phyloP scores from a whole-genome alignment of 2,888 invertebrate genomes.

The Leucozona laternaria region DNA sequence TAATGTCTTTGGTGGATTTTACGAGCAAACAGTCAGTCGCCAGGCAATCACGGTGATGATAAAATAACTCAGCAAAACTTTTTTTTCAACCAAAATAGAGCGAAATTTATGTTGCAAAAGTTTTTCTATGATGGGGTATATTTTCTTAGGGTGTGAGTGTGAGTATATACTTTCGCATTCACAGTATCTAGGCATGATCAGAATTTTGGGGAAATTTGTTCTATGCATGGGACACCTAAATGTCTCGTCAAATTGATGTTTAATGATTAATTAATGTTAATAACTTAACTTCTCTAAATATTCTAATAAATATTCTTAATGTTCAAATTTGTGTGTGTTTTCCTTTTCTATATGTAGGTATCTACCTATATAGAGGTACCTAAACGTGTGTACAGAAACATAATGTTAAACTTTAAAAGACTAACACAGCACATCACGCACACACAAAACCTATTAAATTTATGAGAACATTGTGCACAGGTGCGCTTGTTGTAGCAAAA shows the following conservation, averaged over 20 bases:
- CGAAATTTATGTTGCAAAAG: conserved; percentile 58
- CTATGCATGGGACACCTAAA: conserved; percentile 5
- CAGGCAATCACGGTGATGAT: conserved; percentile 59
- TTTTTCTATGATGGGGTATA: not conserved
- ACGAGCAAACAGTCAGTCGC: conserved; percentile 21
- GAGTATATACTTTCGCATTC: not conserved
- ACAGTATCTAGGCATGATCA: not conserved
- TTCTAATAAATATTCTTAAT: conserved; percentile 14
- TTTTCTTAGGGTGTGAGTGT: not conserved
- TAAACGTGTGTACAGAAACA: not conserved
- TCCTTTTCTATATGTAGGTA: not conserved
- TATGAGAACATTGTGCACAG: conserved; percentile 72
- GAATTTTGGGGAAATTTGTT: conserved; percentile 54
- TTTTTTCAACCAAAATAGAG: conserved; percentile 35
- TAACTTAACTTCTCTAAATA: conserved; percentile 19
- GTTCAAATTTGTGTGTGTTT: conserved; percentile 7
- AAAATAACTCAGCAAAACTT: conserved; percentile 37
- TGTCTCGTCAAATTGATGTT: conserved; percentile 62
- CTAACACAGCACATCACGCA: conserved; percentile 58
- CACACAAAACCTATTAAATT: conserved; percentile 58
- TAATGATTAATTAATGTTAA: conserved; percentile 60
- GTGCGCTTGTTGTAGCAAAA: conserved; percentile 58
- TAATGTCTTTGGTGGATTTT: not conserved
- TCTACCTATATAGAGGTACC: not conserved
- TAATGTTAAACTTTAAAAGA: conserved; percentile 23